Evolutionary conservation across 2,888 invertebrate genomes (phyloP).

Genomic region (Tiliacea citrago): DNA sequence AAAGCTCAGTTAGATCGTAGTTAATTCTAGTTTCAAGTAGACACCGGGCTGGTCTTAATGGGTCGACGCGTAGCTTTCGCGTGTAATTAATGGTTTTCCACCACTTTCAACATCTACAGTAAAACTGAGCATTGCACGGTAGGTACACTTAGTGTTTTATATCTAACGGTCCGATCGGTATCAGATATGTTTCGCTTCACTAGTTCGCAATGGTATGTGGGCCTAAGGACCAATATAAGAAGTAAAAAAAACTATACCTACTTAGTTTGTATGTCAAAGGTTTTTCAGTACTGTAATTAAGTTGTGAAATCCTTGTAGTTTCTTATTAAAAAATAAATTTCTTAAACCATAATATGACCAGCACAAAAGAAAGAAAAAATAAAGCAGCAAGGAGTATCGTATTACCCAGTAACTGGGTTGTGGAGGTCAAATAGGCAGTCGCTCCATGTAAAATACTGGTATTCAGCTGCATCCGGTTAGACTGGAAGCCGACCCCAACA

Average conservation of each 20-base stretch:
- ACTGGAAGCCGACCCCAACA: no score
- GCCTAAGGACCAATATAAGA: background rate
- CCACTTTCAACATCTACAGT: slow-evolving; percentile 61
- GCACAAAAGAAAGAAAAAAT: no score
- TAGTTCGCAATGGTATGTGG: background rate
- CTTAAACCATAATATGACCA: no score
- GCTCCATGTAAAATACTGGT: no score
- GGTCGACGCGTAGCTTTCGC: slow-evolving; percentile 66
- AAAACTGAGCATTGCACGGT: slow-evolving; percentile 31
- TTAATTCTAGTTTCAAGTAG: slow-evolving; percentile 54
- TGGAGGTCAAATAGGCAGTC: no score
- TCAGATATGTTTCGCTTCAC: background rate
- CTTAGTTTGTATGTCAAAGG: no score
- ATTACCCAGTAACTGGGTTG: no score
- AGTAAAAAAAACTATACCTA: background rate
- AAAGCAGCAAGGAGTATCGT: no score
- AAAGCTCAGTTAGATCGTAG: slow-evolving; percentile 47
- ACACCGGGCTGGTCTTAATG: slow-evolving; percentile 61
- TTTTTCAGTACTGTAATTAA: no score
- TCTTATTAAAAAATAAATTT: no score
- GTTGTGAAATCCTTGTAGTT: no score
- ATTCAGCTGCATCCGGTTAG: no score
- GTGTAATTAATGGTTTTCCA: slow-evolving; percentile 71
- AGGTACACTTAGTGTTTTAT: slow-evolving; percentile 21
- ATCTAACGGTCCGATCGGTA: background rate